Evolutionary conservation across 2,797 vertebrate species (phyloP), one percentile per base, ranked within the genome.

Genomic region (Carcharodon carcharias): DNA sequence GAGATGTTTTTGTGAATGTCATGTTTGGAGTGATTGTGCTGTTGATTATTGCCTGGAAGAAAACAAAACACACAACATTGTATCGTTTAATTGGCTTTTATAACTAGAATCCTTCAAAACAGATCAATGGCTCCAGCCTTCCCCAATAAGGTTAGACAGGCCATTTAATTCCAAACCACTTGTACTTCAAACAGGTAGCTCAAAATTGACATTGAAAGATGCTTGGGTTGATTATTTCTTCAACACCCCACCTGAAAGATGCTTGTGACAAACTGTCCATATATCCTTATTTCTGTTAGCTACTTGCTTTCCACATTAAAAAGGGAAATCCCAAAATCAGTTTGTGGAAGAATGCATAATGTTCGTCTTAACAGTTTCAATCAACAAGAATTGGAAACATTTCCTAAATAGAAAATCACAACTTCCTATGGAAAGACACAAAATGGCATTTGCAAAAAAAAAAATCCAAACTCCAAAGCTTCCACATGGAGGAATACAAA

Each of bases 11-110:
- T 96, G 99, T 99, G 98, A 99, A 99, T 97, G 98, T 99, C 99
- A 99, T 99, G 98, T 99, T 99, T 97, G 99, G 99, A 97, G 99
- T 99, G 98, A 99, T 99, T 97, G 99, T 99, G 98, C 99, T 99
- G 98, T 99, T 99, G 98, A 99, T 99, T 99, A 99, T 99, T 98
- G 99, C 99, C 99, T 99, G 97, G 95, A 97, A 98, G 56, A 96
- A 89, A 97, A 95, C 40, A 77, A 54, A 96, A 88, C 82, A 96
- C 92, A 12, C 35, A 1, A 45, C 26, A 85, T 50, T 50, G 80
- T 85, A 85, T 18, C 1, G 23, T 85, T 45, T 50, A 85, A 85
- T 18, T 45, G 21, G 82, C 45, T 50, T 85, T n/a, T 50, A 45
- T 18, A 50, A 50, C 45, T 26, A 26, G 82, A 85, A 50, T 50